phyloP scores from a whole-genome alignment of 2,113 vertebrate genomes.

The Microtus pennsylvanicus region DNA sequence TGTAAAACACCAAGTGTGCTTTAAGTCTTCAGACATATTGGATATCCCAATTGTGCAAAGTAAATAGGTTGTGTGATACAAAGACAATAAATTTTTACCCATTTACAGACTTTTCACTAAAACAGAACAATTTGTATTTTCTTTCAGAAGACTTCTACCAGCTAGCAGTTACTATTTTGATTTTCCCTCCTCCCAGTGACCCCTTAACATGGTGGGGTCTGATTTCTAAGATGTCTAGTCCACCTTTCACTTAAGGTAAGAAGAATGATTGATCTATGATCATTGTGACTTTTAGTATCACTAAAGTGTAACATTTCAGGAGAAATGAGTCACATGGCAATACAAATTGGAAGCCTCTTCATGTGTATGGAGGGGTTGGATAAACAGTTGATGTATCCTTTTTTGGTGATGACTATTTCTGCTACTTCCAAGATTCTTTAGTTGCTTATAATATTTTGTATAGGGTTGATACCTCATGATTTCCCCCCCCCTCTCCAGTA shows the following conservation, averaged over 20 bases:
- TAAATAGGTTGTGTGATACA: neutral
- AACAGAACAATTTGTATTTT: neutral
- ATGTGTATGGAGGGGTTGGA: neutral
- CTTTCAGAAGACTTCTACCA: neutral
- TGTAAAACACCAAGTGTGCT: neutral
- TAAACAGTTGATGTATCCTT: neutral
- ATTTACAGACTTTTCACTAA: neutral
- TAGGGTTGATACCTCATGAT: neutral
- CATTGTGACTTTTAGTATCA: neutral
- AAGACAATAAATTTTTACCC: neutral
- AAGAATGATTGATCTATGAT: neutral
- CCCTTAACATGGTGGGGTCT: neutral
- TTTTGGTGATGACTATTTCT: neutral
- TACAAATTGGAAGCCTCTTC: rapidly evolving
- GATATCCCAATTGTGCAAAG: neutral
- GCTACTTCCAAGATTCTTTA: neutral
- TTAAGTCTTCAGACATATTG: neutral
- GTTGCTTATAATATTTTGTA: too few relatives aligned
- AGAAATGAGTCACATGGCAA: rapidly evolving
- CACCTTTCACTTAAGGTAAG: neutral
- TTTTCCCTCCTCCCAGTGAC: neutral
- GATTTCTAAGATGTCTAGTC: neutral
- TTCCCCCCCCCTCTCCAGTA: neutral
- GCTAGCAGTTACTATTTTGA: neutral
- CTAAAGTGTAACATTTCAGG: neutral